Evolutionary conservation across 2,113 vertebrate genomes (phyloP).

Genomic region (Cebidichthys violaceus): DNA sequence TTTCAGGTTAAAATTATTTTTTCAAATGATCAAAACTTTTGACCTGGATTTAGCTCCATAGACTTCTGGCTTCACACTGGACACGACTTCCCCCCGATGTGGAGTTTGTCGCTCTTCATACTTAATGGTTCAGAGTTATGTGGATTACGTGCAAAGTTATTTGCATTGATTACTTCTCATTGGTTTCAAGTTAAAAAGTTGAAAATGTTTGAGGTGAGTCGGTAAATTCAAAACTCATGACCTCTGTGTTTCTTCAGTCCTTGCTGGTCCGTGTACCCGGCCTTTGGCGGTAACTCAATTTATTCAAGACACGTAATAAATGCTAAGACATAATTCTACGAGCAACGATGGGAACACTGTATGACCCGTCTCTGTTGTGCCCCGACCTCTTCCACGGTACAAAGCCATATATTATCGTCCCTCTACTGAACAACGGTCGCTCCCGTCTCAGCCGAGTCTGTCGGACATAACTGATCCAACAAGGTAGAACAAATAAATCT

Average conservation of each 20-base stretch:
- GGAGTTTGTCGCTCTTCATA: too few relatives aligned
- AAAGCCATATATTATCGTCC: not conserved
- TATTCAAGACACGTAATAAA: not conserved
- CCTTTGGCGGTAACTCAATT: not conserved
- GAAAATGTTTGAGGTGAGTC: too few relatives aligned
- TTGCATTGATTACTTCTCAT: too few relatives aligned
- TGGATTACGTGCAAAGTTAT: too few relatives aligned
- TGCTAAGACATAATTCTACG: too few relatives aligned
- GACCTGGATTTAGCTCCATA: too few relatives aligned
- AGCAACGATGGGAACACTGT: not conserved
- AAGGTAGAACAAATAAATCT: slow-evolving; percentile 37
- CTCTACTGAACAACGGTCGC: not conserved
- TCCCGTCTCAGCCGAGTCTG: not conserved
- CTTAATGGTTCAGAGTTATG: too few relatives aligned
- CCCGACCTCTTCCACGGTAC: not conserved
- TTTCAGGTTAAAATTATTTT: too few relatives aligned
- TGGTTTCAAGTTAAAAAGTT: too few relatives aligned
- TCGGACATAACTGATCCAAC: not conserved
- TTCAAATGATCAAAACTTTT: too few relatives aligned
- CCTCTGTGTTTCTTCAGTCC: not conserved
- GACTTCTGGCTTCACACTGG: too few relatives aligned
- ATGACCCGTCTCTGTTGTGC: not conserved
- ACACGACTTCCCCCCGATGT: too few relatives aligned
- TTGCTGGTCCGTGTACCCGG: not conserved
- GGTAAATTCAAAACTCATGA: not conserved